Percentiles rank a stretch among this genome's conserved stretches.
These are phyloP conservation scores for Selenia dentaria DNA, from an alignment of 2,888 invertebrate species.

Conservation along the genomic window DNA sequence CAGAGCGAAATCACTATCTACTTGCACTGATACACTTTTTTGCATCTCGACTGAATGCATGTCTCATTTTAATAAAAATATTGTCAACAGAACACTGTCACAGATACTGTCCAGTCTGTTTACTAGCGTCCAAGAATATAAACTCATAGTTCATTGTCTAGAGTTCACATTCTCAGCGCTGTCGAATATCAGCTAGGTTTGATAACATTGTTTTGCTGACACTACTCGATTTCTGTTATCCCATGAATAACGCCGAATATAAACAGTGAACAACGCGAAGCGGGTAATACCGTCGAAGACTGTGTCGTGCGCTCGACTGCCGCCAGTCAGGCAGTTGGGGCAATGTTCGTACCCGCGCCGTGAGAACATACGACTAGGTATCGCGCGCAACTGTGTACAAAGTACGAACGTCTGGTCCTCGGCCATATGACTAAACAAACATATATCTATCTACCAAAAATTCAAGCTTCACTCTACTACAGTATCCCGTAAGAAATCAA, in stretches of 20 bases:
- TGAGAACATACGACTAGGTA: conserved; percentile 28
- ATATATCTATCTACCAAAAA: too few relatives aligned
- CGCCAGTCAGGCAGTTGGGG: conserved; percentile 17
- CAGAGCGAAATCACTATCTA: conserved; percentile 92
- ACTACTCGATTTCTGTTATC: conserved; percentile 49
- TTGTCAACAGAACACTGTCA: conserved; percentile 54
- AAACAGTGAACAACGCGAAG: conserved; percentile 36
- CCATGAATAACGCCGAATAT: conserved; percentile 59
- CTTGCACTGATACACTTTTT: conserved; percentile 93
- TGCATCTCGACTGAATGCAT: conserved; percentile 86
- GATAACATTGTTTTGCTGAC: conserved; percentile 62
- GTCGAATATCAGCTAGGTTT: conserved; percentile 48
- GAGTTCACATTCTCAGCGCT: conserved; percentile 51
- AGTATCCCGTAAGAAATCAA: too few relatives aligned
- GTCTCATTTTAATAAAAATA: conserved; percentile 81
- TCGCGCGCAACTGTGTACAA: conserved; percentile 37
- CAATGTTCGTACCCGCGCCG: conserved; percentile 31
- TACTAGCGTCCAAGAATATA: conserved; percentile 35
- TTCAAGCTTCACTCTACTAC: too few relatives aligned
- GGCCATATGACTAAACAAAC: too few relatives aligned
- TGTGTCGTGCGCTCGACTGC: conserved; percentile 40
- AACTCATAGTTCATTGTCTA: conserved; percentile 42
- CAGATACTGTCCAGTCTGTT: conserved; percentile 49
- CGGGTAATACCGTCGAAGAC: conserved; percentile 29
- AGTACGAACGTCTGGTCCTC: too few relatives aligned